Percentiles rank a stretch among this genome's conserved stretches.
Conservation (phyloP, 2,113 vertebrate species). For the Laterallus jamaicensis region DNA sequence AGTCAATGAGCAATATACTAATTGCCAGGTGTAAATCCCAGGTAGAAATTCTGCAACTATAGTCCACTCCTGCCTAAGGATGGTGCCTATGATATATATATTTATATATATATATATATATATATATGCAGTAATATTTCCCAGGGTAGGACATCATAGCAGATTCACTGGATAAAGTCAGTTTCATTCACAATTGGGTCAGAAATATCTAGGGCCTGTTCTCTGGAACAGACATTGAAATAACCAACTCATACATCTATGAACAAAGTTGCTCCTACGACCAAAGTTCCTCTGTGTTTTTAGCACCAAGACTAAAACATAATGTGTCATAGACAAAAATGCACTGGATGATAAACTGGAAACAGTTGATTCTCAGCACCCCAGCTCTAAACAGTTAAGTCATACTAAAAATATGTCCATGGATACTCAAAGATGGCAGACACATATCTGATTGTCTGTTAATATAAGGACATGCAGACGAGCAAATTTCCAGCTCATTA, state of each 20-base stretch:
- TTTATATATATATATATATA: too few relatives aligned
- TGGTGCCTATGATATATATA: background rate
- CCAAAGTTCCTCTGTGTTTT: background rate
- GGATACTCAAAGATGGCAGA: background rate
- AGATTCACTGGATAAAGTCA: background rate
- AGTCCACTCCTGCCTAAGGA: background rate
- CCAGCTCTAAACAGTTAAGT: background rate
- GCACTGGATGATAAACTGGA: background rate
- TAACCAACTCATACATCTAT: background rate
- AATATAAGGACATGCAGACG: background rate
- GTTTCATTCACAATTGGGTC: background rate
- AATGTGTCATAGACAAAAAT: background rate
- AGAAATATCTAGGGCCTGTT: background rate
- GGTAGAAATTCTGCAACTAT: background rate
- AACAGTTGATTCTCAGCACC: background rate
- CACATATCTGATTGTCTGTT: background rate
- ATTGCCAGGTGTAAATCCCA: background rate
- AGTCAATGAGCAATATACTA: background rate
- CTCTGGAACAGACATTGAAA: background rate
- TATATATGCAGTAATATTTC: background rate
- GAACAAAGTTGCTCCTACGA: background rate
- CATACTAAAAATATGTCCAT: background rate
- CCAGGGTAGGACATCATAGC: background rate
- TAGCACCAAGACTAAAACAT: background rate
- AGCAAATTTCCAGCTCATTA: background rate